phyloP scores from a whole-genome alignment of 2,797 vertebrate species.

The Parauchenoglanis punctatus region DNA sequence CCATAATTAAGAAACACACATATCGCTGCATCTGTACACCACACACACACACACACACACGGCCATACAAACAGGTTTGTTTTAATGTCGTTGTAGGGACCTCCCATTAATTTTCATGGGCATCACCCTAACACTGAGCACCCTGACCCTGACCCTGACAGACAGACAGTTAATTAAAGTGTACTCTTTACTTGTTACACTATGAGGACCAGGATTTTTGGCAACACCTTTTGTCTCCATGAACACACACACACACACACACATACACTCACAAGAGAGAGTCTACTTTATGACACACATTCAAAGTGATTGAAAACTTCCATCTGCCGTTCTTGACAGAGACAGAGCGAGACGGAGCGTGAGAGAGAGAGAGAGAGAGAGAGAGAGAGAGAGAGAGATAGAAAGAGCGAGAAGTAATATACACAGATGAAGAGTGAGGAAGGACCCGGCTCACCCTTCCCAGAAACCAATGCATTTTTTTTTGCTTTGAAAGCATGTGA shows the following conservation, averaged over 20 bases:
- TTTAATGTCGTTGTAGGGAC: too few relatives aligned
- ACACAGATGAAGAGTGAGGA: background rate
- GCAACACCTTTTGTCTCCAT: background rate
- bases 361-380: background rate
- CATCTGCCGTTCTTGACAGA: background rate
- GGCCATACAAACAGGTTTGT: too few relatives aligned
- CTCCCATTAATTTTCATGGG: too few relatives aligned
- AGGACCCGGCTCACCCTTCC: too few relatives aligned
- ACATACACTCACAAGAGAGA: background rate
- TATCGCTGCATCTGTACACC: constrained; percentile 12
- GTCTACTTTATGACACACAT: background rate
- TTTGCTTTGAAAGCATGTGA: too few relatives aligned
- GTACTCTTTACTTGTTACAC: background rate
- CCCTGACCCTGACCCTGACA: too few relatives aligned
- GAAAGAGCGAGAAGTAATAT: background rate
- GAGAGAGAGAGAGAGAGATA: background rate
- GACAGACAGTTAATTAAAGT: background rate
- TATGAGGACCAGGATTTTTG: background rate
- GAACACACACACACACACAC: background rate
- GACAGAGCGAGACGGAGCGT: background rate
- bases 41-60: background rate
- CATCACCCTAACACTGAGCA: too few relatives aligned
- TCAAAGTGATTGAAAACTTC: constrained; percentile 23
- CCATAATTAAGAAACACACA: background rate
- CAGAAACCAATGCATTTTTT: too few relatives aligned